Percentiles rank a stretch among this genome's conserved stretches.
These are phyloP conservation scores for Emys orbicularis DNA, from an alignment of 2,797 vertebrate genomes.

Conservation along the genomic window DNA sequence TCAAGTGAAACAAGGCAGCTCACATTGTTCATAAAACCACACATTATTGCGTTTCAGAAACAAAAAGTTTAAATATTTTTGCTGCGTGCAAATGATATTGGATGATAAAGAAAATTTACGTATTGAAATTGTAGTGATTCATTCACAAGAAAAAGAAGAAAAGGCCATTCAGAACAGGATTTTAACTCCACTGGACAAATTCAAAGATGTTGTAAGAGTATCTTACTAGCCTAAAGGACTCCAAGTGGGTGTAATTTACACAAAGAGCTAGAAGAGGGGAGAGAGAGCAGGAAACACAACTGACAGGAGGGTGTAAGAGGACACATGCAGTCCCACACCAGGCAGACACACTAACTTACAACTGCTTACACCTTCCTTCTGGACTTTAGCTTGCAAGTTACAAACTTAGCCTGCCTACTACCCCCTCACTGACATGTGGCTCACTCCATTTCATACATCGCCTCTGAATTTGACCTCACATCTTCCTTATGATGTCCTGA, in stretches of 20 bases:
- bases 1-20: constrained; percentile 25
- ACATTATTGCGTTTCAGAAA: not conserved
- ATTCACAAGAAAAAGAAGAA: not conserved
- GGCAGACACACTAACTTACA: not conserved
- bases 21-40: not conserved
- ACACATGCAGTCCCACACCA: not conserved
- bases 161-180: not conserved
- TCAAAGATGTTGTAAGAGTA: not conserved
- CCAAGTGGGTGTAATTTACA: not conserved
- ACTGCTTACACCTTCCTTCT: not conserved
- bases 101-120: accelerated
- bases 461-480: not conserved
- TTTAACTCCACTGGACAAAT: accelerated
- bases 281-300: not conserved
- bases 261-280: not conserved
- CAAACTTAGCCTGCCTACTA: not conserved
- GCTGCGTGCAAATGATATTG: not conserved
- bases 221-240: not conserved
- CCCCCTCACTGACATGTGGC: accelerated
- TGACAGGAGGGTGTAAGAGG: not conserved
- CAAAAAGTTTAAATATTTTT: constrained; percentile 1
- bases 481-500: not conserved
- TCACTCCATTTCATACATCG: not conserved
- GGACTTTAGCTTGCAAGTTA: not conserved
- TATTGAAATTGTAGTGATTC: not conserved